Evolutionary conservation across 2,113 vertebrate species (phyloP).

Genomic region (Bothrops jararaca): DNA sequence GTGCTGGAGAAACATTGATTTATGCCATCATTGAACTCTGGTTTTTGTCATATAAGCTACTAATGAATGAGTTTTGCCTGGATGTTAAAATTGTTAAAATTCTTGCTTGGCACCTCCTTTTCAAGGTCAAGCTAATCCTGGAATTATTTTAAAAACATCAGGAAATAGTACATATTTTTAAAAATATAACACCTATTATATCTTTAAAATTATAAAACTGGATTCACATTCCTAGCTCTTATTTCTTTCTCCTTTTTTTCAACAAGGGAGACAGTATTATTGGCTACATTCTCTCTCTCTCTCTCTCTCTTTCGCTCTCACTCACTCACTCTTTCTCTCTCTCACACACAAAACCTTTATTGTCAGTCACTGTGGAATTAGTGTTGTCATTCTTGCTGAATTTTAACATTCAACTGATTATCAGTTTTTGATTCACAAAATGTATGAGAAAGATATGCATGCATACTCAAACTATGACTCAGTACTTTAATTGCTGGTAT

Average conservation of each 20-base stretch:
- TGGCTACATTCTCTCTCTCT: neutral
- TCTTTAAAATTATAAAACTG: neutral
- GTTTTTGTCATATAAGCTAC: neutral
- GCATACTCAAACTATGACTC: constrained; percentile 1
- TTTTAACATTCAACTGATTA: neutral
- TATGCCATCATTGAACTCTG: too few species aligned
- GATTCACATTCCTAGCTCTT: neutral
- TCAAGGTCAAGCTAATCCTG: neutral
- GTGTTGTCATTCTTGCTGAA: constrained; percentile 5
- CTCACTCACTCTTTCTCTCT: neutral
- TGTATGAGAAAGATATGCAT: neutral
- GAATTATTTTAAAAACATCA: neutral
- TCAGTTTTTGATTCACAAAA: neutral
- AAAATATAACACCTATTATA: neutral
- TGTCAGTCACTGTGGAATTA: neutral
- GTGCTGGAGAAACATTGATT: too few species aligned
- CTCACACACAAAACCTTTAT: neutral
- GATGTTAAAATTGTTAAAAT: neutral
- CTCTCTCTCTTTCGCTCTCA: neutral
- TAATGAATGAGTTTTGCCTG: neutral
- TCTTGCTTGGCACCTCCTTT: neutral
- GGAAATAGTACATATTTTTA: neutral
- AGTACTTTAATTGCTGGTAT: constrained; percentile 3
- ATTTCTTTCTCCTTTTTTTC: neutral
- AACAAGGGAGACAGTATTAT: neutral